A percentile compares a stretch with the other conserved stretches of the same genome.
phyloP scores from a whole-genome alignment of 2,888 invertebrate genomes.

The Brassicogethes aeneus region DNA sequence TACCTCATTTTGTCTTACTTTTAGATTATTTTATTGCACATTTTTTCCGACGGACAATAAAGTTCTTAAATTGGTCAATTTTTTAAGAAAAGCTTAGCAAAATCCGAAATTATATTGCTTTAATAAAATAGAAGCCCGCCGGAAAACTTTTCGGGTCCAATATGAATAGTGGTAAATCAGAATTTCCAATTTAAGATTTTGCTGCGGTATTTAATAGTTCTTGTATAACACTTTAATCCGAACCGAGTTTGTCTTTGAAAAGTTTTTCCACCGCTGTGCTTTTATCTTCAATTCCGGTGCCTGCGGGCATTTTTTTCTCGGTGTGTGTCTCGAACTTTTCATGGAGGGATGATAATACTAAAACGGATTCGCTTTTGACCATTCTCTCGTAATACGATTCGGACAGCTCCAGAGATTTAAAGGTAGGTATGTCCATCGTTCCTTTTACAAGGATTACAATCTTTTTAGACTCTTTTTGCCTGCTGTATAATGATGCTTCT shows the following conservation, averaged over 20 bases:
- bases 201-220: constrained; percentile 25
- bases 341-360: constrained; percentile 31
- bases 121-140: neutral
- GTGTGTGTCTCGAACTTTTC: constrained; percentile 28
- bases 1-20: no score
- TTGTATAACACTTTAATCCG: constrained; percentile 34
- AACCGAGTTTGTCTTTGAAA: constrained; percentile 33
- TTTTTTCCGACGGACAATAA: no score
- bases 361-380: constrained; percentile 33
- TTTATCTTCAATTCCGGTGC: constrained; percentile 17
- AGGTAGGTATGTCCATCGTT: constrained; percentile 7
- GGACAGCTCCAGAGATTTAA: constrained; percentile 9
- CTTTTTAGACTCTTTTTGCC: no score
- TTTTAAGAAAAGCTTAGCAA: no score
- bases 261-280: constrained; percentile 24
- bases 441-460: neutral
- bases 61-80: no score
- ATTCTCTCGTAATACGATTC: constrained; percentile 27
- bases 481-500: no score
- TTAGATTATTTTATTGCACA: no score
- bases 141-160: neutral
- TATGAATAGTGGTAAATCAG: neutral
- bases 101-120: neutral
- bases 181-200: constrained; percentile 14
- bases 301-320: constrained; percentile 22